Conservation (phyloP, 2,888 invertebrate genomes). For the Zhengitettix transpicula region DNA sequence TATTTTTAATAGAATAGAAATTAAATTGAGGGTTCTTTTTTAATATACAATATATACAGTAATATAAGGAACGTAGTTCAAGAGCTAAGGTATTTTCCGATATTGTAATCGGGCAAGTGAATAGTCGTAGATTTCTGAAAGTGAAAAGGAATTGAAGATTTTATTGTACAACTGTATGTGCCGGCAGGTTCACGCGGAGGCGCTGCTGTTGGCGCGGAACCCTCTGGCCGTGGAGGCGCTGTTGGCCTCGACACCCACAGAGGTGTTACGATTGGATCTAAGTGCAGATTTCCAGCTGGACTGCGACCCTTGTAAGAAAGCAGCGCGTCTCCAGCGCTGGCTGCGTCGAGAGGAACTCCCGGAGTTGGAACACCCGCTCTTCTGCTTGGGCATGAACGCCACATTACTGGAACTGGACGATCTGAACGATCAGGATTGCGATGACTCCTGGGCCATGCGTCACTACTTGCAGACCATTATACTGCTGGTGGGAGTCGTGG, state of each 20-base stretch:
- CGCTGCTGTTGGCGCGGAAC: not conserved
- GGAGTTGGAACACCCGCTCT: not conserved
- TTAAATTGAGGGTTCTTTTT: too few species aligned
- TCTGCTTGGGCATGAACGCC: not conserved
- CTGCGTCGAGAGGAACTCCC: not conserved
- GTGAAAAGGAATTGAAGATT: too few species aligned
- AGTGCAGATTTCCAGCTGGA: not conserved
- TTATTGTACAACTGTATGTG: too few species aligned
- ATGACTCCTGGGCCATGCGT: not conserved
- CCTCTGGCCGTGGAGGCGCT: not conserved
- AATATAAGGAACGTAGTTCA: too few species aligned
- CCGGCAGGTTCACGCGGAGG: not conserved
- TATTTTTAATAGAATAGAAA: too few species aligned
- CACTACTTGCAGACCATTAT: not conserved
- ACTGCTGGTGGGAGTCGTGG: not conserved
- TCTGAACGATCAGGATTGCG: not conserved
- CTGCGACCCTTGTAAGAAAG: not conserved
- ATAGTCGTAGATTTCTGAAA: too few species aligned
- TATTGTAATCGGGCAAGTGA: too few species aligned
- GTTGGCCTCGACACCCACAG: not conserved
- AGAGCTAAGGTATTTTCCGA: too few species aligned
- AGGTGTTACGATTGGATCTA: not conserved
- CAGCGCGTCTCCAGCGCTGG: not conserved
- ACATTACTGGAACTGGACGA: not conserved
- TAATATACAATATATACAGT: too few species aligned